phyloP scores from a whole-genome alignment of 2,888 invertebrate species.

The Scotopteryx bipunctaria region DNA sequence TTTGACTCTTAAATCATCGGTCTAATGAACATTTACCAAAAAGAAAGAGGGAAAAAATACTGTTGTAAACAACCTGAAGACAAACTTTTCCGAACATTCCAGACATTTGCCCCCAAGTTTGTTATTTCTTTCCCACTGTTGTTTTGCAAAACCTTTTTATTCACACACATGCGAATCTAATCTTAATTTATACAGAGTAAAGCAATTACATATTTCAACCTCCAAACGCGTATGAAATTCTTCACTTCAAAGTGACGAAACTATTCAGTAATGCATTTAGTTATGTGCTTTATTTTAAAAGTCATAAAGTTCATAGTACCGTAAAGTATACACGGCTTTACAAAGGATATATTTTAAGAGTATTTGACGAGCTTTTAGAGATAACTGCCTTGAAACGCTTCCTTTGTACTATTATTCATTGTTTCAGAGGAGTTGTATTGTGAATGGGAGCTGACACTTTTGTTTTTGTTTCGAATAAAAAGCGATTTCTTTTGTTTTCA shows the following conservation, averaged over 20 bases:
- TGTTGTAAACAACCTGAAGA: too few relatives aligned
- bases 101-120: too few relatives aligned
- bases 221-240: too few relatives aligned
- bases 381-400: conserved; percentile 71
- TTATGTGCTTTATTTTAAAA: conserved; percentile 29
- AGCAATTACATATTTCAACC: neutral
- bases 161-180: too few relatives aligned
- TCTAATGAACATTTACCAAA: too few relatives aligned
- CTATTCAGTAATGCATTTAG: neutral
- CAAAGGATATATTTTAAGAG: conserved; percentile 63
- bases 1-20: too few relatives aligned
- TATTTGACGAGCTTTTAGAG: conserved; percentile 75
- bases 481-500: conserved; percentile 51
- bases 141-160: too few relatives aligned
- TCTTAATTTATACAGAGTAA: too few relatives aligned
- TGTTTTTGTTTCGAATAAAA: conserved; percentile 53
- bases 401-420: conserved; percentile 75
- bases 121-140: too few relatives aligned
- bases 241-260: neutral
- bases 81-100: too few relatives aligned
- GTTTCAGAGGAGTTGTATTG: conserved; percentile 57
- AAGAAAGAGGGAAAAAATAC: too few relatives aligned
- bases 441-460: conserved; percentile 56
- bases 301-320: conserved; percentile 43
- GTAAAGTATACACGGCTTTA: conserved; percentile 37